phyloP scores from a whole-genome alignment of 2,113 vertebrate species.

The Mus musculus region GRCm39 chr3:96118001-96118500 shows the following conservation, averaged over 20 bases:
- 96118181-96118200: neutral
- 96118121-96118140: neutral
- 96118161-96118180: neutral
- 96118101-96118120: neutral
- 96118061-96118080: neutral
- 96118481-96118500: no score
- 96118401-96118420: no score
- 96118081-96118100: neutral
- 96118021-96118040: neutral
- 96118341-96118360: neutral
- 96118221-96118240: neutral
- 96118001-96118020: neutral
- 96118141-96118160: neutral
- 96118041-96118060: neutral
- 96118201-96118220: neutral
- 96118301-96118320: neutral
- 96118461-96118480: no score
- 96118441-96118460: no score
- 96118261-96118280: neutral
- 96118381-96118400: neutral
- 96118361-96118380: neutral
- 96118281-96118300: neutral
- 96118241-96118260: neutral
- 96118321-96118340: neutral
- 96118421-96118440: no score